These are phyloP conservation scores for Boulengeromyrus knoepffleri DNA, from an alignment of 2,113 vertebrate genomes.

Conservation along the genomic window DNA sequence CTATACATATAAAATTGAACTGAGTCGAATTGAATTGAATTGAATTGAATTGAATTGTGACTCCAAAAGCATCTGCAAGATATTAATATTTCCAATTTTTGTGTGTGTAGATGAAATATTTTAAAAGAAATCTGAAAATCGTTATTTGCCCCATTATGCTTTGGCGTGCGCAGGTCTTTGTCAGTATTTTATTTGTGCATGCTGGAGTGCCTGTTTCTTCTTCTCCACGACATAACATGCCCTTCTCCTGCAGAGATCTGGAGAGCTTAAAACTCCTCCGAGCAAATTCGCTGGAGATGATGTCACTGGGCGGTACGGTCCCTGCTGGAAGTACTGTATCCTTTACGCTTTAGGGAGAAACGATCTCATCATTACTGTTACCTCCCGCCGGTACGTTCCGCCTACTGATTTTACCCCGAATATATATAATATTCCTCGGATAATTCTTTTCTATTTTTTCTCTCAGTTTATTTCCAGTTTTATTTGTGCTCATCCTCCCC, in stretches of 20 bases:
- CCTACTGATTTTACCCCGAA: constrained; percentile 27
- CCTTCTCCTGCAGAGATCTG: constrained; percentile 31
- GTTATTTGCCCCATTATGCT: background rate
- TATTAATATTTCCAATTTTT: background rate
- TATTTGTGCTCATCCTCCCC: background rate
- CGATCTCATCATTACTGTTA: constrained; percentile 25
- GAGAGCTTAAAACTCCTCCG: constrained; percentile 28
- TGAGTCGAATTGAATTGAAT: no score
- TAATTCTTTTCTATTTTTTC: background rate
- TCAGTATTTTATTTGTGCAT: background rate
- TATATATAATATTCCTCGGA: background rate
- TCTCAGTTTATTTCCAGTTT: background rate
- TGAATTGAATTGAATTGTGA: no score
- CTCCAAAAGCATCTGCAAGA: background rate
- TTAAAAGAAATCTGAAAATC: background rate
- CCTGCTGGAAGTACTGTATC: constrained; percentile 23
- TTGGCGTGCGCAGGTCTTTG: background rate
- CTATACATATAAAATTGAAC: no score
- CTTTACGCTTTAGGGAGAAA: constrained; percentile 23
- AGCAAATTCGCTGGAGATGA: constrained; percentile 15
- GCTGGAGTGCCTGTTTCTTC: background rate
- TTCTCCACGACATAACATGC: constrained; percentile 23
- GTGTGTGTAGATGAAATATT: background rate
- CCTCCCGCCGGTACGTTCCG: constrained; percentile 24
- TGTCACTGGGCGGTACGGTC: constrained; percentile 16